phyloP scores from a whole-genome alignment of 2,797 vertebrate species.

The Rhynchotus rufescens region DNA sequence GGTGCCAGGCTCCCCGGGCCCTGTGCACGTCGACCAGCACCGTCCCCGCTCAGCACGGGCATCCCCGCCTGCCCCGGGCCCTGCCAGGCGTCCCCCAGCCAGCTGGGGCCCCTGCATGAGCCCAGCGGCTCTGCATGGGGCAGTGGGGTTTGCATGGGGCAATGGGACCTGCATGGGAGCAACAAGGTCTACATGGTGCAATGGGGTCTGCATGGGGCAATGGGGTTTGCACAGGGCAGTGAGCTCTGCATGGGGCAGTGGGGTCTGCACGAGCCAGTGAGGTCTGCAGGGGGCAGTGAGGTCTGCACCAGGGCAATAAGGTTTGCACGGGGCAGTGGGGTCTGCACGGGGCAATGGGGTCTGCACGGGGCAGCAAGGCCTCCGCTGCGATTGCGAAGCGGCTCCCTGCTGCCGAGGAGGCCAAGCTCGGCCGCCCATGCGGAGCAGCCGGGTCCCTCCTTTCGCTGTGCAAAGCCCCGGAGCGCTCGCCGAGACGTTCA shows the following conservation, averaged over 20 bases:
- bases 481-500: slow-evolving; percentile 33
- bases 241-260: background rate
- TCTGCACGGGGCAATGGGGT: no score
- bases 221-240: background rate
- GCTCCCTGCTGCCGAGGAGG: background rate
- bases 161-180: no score
- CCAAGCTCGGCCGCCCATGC: background rate
- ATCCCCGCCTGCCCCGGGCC: background rate
- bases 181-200: background rate
- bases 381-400: rapidly evolving
- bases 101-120: no score
- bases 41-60: background rate
- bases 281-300: background rate
- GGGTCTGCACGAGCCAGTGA: rapidly evolving
- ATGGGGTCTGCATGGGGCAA: background rate
- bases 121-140: no score
- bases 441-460: background rate
- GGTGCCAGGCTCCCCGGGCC: background rate
- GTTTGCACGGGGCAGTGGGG: rapidly evolving
- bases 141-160: background rate
- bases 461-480: background rate
- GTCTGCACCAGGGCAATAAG: no score
- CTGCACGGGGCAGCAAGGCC: background rate
- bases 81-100: rapidly evolving
- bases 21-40: background rate